These are phyloP conservation scores for Heptranchias perlo DNA, from an alignment of 2,113 vertebrate species.

Conservation along the genomic window DNA sequence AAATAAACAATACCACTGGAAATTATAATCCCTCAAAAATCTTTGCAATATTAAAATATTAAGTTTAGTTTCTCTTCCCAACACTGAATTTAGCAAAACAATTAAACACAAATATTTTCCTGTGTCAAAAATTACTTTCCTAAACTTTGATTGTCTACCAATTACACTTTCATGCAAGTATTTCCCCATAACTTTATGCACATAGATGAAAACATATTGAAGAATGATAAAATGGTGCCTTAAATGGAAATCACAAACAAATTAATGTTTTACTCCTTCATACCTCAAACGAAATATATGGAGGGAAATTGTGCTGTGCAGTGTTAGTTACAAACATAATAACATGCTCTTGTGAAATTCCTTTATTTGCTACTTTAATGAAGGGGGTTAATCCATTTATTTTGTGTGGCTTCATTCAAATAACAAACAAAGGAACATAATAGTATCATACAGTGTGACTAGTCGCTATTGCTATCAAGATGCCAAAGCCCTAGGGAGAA, in stretches of 20 bases:
- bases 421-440: too few species aligned
- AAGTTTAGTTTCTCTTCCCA: background rate
- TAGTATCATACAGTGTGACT: too few species aligned
- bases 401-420: background rate
- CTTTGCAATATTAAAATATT: background rate
- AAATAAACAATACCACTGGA: background rate
- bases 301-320: background rate
- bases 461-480: too few species aligned
- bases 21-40: background rate
- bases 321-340: background rate
- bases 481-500: too few species aligned
- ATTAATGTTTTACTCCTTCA: background rate
- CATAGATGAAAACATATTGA: background rate
- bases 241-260: background rate
- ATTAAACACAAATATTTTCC: background rate
- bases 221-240: background rate
- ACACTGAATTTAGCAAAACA: background rate
- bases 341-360: background rate
- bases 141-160: background rate
- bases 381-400: background rate
- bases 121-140: background rate
- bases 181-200: background rate
- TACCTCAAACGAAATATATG: background rate
- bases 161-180: background rate
- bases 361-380: background rate